These are phyloP conservation scores for Salvelinus fontinalis DNA, from an alignment of 2,113 vertebrate genomes.

Conservation along the genomic window DNA sequence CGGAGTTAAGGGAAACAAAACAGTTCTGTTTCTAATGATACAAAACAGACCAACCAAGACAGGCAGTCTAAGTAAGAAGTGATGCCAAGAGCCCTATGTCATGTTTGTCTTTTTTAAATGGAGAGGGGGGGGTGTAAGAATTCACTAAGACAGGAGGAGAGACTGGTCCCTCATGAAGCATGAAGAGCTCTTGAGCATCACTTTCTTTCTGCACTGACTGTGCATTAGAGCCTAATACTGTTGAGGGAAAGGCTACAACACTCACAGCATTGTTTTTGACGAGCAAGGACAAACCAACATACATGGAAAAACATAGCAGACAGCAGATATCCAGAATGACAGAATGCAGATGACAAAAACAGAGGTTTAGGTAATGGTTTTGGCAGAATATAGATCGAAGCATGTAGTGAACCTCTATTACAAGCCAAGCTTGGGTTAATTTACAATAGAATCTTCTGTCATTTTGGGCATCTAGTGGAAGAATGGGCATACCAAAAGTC, in stretches of 20 bases:
- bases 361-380: constrained; percentile 26
- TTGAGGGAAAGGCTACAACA: constrained; percentile 65
- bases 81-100: constrained; percentile 59
- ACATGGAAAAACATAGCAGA: constrained; percentile 69
- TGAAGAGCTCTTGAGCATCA: constrained; percentile 65
- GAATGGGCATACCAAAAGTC: constrained; percentile 85
- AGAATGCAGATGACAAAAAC: constrained; percentile 64
- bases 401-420: constrained; percentile 22
- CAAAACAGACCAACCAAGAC: constrained; percentile 57
- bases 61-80: constrained; percentile 75
- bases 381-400: constrained; percentile 49
- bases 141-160: constrained; percentile 5
- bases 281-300: constrained; percentile 78
- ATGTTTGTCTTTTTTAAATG: constrained; percentile 30
- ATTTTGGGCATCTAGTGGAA: constrained; percentile 77
- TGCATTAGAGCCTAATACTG: constrained; percentile 32
- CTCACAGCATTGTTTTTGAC: constrained; percentile 51
- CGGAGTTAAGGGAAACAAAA: constrained; percentile 17
- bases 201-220: constrained; percentile 51
- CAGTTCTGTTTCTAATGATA: constrained; percentile 20
- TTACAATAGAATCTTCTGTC: constrained; percentile 63
- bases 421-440: constrained; percentile 40
- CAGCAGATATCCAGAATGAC: constrained; percentile 78
- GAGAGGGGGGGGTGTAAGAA: not conserved
- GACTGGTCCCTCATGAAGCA: constrained; percentile 19